Evolutionary conservation across 2,888 invertebrate species (phyloP).

Genomic region (Scelioninae gen. 2): DNA sequence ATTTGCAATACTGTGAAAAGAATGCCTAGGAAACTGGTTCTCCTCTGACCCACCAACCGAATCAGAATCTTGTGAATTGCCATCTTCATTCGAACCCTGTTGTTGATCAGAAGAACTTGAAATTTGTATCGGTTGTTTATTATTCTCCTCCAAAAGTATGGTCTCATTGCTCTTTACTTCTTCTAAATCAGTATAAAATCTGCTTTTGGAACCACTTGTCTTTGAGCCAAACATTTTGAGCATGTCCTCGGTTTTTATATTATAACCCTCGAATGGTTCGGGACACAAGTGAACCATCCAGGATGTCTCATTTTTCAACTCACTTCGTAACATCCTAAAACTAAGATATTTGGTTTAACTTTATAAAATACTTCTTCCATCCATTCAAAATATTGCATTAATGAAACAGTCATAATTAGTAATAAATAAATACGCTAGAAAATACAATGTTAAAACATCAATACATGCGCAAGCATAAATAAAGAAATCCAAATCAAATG

Average conservation of each 20-base stretch:
- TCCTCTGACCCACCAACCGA: slow-evolving; percentile 65
- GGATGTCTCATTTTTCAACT: slow-evolving; percentile 71
- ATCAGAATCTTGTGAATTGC: slow-evolving; percentile 70
- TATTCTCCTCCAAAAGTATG: slow-evolving; percentile 57
- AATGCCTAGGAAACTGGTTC: slow-evolving; percentile 67
- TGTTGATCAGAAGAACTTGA: slow-evolving; percentile 66
- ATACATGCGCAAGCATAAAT: too few relatives aligned
- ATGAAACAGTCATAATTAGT: neutral
- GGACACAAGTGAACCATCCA: slow-evolving; percentile 70
- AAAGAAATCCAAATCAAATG: too few relatives aligned
- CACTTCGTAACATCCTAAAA: slow-evolving; percentile 72
- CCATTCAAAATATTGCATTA: neutral
- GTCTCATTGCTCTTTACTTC: slow-evolving; percentile 62
- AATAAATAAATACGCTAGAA: too few relatives aligned
- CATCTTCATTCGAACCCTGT: slow-evolving; percentile 69
- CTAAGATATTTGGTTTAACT: slow-evolving; percentile 21
- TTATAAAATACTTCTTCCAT: neutral
- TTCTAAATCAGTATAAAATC: slow-evolving; percentile 72
- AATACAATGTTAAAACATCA: too few relatives aligned
- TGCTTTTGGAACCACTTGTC: slow-evolving; percentile 68
- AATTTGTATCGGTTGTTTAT: slow-evolving; percentile 61
- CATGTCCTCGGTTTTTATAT: slow-evolving; percentile 58
- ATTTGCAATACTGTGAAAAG: slow-evolving; percentile 72
- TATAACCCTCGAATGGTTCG: slow-evolving; percentile 67
- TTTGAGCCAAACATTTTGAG: slow-evolving; percentile 74